Evolutionary conservation across 2,888 invertebrate species (phyloP), one percentile per base, ranked within the genome.

Genomic region (Hermaeophaga mercurialis): DNA sequence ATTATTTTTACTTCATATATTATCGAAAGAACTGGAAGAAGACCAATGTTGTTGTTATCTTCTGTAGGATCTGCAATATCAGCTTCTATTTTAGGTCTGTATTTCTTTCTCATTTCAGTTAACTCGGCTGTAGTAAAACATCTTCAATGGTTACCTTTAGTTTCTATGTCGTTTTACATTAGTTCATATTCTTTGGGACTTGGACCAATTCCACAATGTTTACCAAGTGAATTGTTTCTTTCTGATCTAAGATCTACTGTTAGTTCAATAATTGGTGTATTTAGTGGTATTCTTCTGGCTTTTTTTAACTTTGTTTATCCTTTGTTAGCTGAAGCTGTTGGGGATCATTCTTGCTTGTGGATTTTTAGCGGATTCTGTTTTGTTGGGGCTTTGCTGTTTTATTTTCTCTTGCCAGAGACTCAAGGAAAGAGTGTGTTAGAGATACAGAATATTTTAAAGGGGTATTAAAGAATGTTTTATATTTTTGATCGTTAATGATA

Each of bases 291-390:
- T 18, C 11, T 33, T 33, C 2, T 33, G 9, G 33, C 31, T 18
- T n/a, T 31, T 9, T 15, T 7, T n/a, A 6, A 15, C 12, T 17
- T 22, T 9, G 12, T n/a, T 38, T 46, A 46, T 33, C 65, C 68
- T 1, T 26, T 60, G 2, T 19, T 63, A 5, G 8, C 41, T 19
- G 22, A 56, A 28, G 18, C 1, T 2, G 9, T 45, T 2, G 56
- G 56, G 17, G 24, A 22, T 6, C 33, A 56, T 31, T 46, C 17
- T 33, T 56, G 56, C 17, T 12, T 56, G 14, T 50, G 50, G 50
- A 18, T 39, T 3, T 56, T 56, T 6, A 52, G 56, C 12, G 3
- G 12, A 0, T 22, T 5, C 4, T 56, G 50, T 18, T 38, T 52
- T 8, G 7, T 34, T 11, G 22, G 31, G 12, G 17, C 33, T 3